A percentile compares a stretch with the other conserved stretches of the same genome.
Conservation (phyloP, 2,113 vertebrate species). For the Neolamprologus fasciatus region DNA sequence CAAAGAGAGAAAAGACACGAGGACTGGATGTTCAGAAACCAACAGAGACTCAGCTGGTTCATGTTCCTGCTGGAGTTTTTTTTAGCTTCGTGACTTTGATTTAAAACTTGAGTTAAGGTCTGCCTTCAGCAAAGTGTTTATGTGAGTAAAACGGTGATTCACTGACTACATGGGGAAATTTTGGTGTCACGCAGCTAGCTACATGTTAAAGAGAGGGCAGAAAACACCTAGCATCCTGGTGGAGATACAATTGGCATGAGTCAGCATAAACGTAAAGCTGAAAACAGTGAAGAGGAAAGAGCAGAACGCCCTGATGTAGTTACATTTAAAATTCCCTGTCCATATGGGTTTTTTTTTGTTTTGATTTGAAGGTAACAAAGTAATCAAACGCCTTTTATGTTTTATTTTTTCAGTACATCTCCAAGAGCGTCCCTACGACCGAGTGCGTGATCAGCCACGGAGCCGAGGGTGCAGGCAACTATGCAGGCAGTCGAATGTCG, state of each 20-base stretch:
- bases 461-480: slow-evolving; percentile 85
- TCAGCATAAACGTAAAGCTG: slow-evolving; percentile 8
- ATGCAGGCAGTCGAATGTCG: slow-evolving; percentile 90
- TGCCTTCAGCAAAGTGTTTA: not conserved
- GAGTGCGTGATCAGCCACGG: slow-evolving; percentile 91
- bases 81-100: not conserved
- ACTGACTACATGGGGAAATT: not conserved
- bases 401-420: slow-evolving; percentile 79
- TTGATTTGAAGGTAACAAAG: not conserved
- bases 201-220: not conserved
- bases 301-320: not conserved
- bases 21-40: not conserved
- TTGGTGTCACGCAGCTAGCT: not conserved
- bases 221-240: not conserved
- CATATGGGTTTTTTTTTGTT: not conserved
- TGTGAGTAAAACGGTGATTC: slow-evolving; percentile 1
- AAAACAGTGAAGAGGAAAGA: not conserved
- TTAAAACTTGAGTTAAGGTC: not conserved
- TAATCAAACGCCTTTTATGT: not conserved
- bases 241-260: slow-evolving; percentile 3
- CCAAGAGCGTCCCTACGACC: slow-evolving; percentile 88
- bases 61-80: not conserved
- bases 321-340: not conserved
- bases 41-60: not conserved
- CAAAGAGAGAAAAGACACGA: not conserved